Evolutionary conservation across 1,140 invertebrate genomes (phyloP).

Genomic region (Belonocnema kinseyi): DNA sequence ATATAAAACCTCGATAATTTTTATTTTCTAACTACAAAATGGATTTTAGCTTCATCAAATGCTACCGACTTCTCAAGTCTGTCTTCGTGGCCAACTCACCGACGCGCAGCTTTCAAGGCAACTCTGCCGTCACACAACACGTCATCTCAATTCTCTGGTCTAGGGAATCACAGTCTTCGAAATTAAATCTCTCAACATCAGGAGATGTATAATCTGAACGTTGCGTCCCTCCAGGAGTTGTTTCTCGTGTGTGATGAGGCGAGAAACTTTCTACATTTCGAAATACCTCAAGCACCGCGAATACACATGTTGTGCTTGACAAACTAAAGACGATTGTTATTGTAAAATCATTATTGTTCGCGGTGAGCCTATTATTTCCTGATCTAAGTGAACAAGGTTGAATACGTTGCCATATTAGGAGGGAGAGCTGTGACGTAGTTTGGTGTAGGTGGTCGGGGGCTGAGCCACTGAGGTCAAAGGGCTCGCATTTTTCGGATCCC

Average conservation of each 20-base stretch:
- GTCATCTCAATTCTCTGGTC: constrained; percentile 9
- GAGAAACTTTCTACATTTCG: constrained; percentile 12
- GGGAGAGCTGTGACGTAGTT: constrained; percentile 73
- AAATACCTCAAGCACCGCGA: constrained; percentile 13
- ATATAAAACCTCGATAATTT: not conserved
- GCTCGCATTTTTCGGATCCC: constrained; percentile 79
- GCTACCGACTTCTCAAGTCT: not conserved
- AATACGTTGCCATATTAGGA: constrained; percentile 71
- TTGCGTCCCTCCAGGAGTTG: constrained; percentile 17
- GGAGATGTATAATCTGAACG: constrained; percentile 19
- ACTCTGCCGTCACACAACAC: not conserved
- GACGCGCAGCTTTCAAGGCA: not conserved
- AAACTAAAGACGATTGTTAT: not conserved
- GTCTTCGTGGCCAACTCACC: not conserved
- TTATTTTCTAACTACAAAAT: constrained; percentile 4
- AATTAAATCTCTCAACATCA: constrained; percentile 19
- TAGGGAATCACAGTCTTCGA: not conserved
- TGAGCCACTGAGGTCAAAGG: constrained; percentile 76
- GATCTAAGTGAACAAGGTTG: constrained; percentile 69
- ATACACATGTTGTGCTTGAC: constrained; percentile 12
- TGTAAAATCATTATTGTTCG: not conserved
- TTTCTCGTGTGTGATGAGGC: not conserved
- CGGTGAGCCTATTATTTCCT: constrained; percentile 4
- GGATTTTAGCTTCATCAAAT: not conserved
- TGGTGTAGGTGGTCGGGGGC: constrained; percentile 73